Conservation (phyloP, 2,797 vertebrate species). For the Pachyuromys duprasi region DNA sequence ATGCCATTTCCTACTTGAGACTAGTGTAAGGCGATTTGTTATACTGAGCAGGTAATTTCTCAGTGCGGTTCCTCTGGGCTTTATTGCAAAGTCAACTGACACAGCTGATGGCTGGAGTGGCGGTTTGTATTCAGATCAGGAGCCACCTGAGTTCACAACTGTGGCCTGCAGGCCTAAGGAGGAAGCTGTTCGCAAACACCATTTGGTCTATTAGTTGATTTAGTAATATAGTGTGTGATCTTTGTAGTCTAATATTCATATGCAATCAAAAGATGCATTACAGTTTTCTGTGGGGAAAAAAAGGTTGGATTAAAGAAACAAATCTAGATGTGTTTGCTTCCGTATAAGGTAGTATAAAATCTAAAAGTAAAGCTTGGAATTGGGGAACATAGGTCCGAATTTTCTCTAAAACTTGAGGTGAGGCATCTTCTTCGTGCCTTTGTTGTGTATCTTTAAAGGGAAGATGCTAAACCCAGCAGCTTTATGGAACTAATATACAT, state of each 20-base stretch:
- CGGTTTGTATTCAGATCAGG: constrained; percentile 75
- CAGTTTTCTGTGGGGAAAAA: constrained; percentile 52
- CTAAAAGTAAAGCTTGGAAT: background rate
- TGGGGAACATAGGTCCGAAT: background rate
- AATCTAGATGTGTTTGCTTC: background rate
- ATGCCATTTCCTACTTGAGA: constrained; percentile 82
- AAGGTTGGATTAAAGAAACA: background rate
- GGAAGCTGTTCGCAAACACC: constrained; percentile 62
- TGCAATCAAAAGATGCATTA: background rate
- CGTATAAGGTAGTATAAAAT: background rate
- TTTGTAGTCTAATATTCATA: constrained; percentile 28
- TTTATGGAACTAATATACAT: background rate
- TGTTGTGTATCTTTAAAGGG: constrained; percentile 53
- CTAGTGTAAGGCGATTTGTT: constrained; percentile 88
- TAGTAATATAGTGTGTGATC: background rate
- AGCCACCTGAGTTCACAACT: constrained; percentile 42
- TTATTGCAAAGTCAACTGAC: constrained; percentile 74
- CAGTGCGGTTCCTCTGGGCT: constrained; percentile 83
- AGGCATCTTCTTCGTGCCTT: constrained; percentile 8
- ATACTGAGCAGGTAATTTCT: constrained; percentile 88
- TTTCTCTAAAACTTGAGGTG: constrained; percentile 40
- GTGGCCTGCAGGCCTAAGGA: constrained; percentile 69
- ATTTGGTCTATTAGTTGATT: constrained; percentile 61
- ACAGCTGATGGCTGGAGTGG: constrained; percentile 6
- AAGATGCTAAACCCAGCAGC: background rate